These are phyloP conservation scores for Vicugna pacos DNA, from an alignment of 2,113 vertebrate species.

Conservation along the genomic window DNA sequence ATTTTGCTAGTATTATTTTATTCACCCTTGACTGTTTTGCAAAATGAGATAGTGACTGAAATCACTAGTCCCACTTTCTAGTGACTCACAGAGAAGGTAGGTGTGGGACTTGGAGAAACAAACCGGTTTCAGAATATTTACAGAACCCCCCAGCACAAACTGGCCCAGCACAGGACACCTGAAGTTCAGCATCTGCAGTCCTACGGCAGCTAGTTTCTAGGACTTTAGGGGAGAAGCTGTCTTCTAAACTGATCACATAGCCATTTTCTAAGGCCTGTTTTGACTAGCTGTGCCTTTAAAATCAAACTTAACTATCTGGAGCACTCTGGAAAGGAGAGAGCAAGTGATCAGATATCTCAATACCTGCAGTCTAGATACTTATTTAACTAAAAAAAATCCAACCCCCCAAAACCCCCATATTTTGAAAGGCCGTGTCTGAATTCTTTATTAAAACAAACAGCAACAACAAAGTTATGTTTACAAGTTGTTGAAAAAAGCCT, in stretches of 20 bases:
- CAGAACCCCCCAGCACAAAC: neutral
- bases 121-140: neutral
- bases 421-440: neutral
- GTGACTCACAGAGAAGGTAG: neutral
- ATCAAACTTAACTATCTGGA: conserved; percentile 16
- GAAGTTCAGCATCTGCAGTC: neutral
- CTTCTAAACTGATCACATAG: conserved; percentile 1
- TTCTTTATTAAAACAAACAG: neutral
- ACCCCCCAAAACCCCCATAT: neutral
- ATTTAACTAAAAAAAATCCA: neutral
- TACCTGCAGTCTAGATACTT: neutral
- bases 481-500: neutral
- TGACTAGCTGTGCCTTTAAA: conserved; percentile 5
- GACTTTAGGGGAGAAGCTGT: neutral
- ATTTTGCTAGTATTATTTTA: conserved; percentile 49
- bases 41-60: conserved; percentile 16
- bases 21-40: conserved; percentile 25
- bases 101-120: neutral
- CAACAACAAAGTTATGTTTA: neutral
- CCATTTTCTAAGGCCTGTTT: neutral
- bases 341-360: neutral
- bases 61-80: neutral
- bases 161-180: neutral
- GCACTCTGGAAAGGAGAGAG: neutral
- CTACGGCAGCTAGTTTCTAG: neutral